Percentiles rank a stretch among this genome's conserved stretches.
These are phyloP conservation scores for Myripristis jacobus DNA, from an alignment of 2,797 vertebrate species.

Conservation along the genomic window DNA sequence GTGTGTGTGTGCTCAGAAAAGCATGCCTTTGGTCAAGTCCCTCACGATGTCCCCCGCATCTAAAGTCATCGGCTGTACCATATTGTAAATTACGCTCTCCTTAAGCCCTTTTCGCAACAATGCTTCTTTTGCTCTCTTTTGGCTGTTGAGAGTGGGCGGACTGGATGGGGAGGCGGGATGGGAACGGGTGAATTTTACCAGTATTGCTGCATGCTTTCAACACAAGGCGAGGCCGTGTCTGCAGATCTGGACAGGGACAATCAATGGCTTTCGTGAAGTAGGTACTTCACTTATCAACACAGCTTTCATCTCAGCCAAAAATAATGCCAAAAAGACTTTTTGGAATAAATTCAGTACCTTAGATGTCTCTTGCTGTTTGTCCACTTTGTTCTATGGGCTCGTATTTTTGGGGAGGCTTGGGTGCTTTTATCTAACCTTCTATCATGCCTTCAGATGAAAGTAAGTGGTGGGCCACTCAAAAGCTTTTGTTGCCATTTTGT, in stretches of 20 bases:
- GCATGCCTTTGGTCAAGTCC: slow-evolving; percentile 47
- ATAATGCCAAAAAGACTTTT: slow-evolving; percentile 75
- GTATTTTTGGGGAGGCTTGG: slow-evolving; percentile 77
- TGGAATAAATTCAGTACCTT: slow-evolving; percentile 81
- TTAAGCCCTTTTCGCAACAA: slow-evolving; percentile 71
- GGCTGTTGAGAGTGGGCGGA: slow-evolving; percentile 34
- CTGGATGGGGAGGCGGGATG: neutral
- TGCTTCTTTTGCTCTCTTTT: slow-evolving; percentile 75
- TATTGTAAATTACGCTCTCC: slow-evolving; percentile 55
- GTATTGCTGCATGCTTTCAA: slow-evolving; percentile 60
- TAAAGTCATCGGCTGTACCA: slow-evolving; percentile 48
- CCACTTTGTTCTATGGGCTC: slow-evolving; percentile 83
- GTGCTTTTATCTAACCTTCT: slow-evolving; percentile 88
- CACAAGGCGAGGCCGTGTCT: slow-evolving; percentile 38
- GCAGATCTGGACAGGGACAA: slow-evolving; percentile 44
- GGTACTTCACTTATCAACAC: slow-evolving; percentile 69
- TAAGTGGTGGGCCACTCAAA: slow-evolving; percentile 71
- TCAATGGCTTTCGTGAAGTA: slow-evolving; percentile 61
- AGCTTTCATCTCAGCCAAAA: slow-evolving; percentile 85
- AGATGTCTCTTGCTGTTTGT: slow-evolving; percentile 83
- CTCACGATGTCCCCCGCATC: slow-evolving; percentile 15
- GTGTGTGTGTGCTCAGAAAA: slow-evolving; percentile 46
- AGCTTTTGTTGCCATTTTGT: slow-evolving; percentile 74
- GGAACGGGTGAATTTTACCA: slow-evolving; percentile 25
- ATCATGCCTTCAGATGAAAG: slow-evolving; percentile 85